Evolutionary conservation across 2,113 vertebrate genomes (phyloP), one percentile per base, ranked within the genome.

Genomic region (Sminthopsis crassicaudata): DNA sequence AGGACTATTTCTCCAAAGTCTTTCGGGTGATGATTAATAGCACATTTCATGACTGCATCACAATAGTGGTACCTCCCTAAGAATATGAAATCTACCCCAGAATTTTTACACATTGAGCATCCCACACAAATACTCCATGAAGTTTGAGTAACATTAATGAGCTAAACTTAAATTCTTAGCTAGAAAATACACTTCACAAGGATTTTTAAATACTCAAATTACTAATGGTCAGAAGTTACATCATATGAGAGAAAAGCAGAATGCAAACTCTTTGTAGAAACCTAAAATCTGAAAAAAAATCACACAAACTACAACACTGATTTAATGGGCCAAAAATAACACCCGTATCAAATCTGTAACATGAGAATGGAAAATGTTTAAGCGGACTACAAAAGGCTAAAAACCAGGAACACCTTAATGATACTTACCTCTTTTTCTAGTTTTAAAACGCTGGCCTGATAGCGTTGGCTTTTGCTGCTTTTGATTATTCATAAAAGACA

Each of bases 401-500:
- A 90, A 90, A 51, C 11, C 46, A 92, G 23, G 76, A 60, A 94
- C 76, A 30, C 22, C 42, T 46, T 95, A 89, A 67, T 0, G 0
- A 6, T 51, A 92, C 90, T 98, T 97, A 99, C 99, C 99, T 99
- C 99, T 99, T 99, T 99, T 99, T 98, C 99, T 99, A 96, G 99
- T 99, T 99, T 99, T 99, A 99, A 99, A 99, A 99, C 99, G 99
- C 99, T 99, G 99, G 98, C 99, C 99, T 93, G 99, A 99, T 99
- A 99, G 99, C 99, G 99, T 99, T 98, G 99, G 99, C 99, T 99
- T 99, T 99, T 99, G 99, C 99, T 99, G 99, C 99, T 99, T 99
- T 99, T 99, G 99, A 99, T 99, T 99, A 99, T 99, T 99, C 99
- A 99, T 99, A 99, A 99, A 99, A 99, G 99, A 99, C 99, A 99